Conservation (phyloP, 2,113 vertebrate species). For the Psilopogon haemacephalus region DNA sequence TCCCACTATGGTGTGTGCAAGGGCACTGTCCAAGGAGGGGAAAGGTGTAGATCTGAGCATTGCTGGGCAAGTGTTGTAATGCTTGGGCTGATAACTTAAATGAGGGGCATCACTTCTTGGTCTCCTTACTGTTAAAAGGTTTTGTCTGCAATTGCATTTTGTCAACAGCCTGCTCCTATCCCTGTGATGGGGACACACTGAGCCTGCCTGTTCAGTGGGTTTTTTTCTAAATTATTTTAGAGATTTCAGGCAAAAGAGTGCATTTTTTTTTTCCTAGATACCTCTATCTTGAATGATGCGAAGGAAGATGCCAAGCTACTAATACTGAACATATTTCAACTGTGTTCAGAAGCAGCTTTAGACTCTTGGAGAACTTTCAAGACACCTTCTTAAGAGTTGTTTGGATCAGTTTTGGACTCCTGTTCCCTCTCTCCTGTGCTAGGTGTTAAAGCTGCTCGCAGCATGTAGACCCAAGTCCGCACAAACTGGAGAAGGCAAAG, state of each 20-base stretch:
- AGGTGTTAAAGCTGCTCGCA: neutral
- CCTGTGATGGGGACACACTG: neutral
- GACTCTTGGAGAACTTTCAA: neutral
- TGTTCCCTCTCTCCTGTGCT: neutral
- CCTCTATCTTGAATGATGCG: neutral
- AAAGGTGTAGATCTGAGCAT: neutral
- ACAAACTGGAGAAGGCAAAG: neutral
- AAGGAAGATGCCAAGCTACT: neutral
- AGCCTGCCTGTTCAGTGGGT: neutral
- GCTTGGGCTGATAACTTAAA: neutral
- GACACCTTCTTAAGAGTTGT: neutral
- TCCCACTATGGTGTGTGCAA: neutral
- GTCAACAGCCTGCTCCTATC: neutral
- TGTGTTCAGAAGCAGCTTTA: neutral
- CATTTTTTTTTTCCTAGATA: neutral
- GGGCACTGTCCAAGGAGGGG: neutral
- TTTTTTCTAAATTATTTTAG: neutral
- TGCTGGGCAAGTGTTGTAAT: neutral
- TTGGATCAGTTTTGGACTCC: neutral
- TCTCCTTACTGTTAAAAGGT: constrained; percentile 3
- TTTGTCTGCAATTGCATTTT: neutral
- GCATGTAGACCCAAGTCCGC: accelerated
- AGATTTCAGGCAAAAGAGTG: neutral
- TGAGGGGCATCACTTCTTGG: neutral
- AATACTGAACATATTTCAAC: neutral